These are phyloP conservation scores for Micropoecilia bifurca DNA, from an alignment of 2,797 vertebrate genomes.

Conservation along the genomic window DNA sequence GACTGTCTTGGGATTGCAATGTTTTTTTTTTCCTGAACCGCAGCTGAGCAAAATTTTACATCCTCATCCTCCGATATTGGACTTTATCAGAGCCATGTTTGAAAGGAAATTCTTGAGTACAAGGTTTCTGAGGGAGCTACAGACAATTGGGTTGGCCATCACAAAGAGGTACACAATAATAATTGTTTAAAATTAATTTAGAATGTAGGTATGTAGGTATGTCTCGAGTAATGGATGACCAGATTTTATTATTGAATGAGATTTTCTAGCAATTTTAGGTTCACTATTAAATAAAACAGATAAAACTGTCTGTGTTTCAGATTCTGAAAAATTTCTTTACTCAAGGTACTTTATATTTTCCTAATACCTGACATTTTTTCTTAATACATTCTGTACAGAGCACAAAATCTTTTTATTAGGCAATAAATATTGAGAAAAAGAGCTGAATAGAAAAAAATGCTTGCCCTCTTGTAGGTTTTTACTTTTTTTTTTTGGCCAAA, in stretches of 20 bases:
- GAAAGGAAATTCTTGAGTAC: constrained; percentile 19
- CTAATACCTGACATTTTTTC: not conserved
- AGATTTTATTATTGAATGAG: not conserved
- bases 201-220: not conserved
- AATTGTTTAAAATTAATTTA: not conserved
- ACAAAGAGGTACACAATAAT: not conserved
- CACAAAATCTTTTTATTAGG: not conserved
- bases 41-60: constrained; percentile 65
- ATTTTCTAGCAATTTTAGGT: not conserved
- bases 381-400: not conserved
- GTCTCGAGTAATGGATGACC: not conserved
- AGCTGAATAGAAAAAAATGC: not conserved
- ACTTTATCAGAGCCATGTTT: constrained; percentile 18
- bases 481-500: not conserved
- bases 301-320: not conserved
- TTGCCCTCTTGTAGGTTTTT: not conserved
- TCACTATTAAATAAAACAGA: not conserved
- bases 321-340: not conserved
- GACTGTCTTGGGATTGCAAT: constrained; percentile 69
- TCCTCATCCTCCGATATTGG: constrained; percentile 60
- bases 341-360: constrained; percentile 1
- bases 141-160: not conserved
- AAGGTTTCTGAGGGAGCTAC: constrained; percentile 14
- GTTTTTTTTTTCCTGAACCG: constrained; percentile 70
- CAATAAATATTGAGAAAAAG: not conserved